phyloP scores from a whole-genome alignment of 2,113 vertebrate genomes.

The Pelecanus crispus region DNA sequence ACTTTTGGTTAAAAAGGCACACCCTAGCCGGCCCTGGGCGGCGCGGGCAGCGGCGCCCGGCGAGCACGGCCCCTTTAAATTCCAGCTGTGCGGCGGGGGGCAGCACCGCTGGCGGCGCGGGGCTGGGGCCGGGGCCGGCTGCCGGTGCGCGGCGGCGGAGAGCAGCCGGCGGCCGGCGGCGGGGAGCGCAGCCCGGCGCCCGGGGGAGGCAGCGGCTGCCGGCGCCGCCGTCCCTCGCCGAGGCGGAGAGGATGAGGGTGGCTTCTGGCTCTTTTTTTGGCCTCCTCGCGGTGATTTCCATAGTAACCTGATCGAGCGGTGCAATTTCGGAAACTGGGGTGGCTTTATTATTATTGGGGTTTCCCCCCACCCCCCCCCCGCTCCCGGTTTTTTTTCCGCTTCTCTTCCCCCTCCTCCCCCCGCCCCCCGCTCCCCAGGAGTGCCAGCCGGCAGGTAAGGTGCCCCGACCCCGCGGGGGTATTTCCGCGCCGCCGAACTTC shows the following conservation, averaged over 20 bases:
- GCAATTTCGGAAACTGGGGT: slow-evolving; percentile 53
- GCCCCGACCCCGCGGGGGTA: neutral
- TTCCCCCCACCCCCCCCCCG: no score
- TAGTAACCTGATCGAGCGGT: slow-evolving; percentile 68
- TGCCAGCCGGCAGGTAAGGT: slow-evolving; percentile 68
- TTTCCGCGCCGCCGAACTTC: slow-evolving; percentile 21
- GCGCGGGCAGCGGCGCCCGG: neutral
- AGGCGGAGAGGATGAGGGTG: slow-evolving; percentile 40
- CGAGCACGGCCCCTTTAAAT: slow-evolving; percentile 75
- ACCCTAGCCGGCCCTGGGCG: neutral
- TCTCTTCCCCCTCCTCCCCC: neutral
- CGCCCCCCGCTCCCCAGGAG: neutral
- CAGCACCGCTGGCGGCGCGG: slow-evolving; percentile 65
- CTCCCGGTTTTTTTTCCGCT: neutral
- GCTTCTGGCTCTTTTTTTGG: neutral
- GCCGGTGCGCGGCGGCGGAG: slow-evolving; percentile 48
- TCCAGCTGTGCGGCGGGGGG: slow-evolving; percentile 68
- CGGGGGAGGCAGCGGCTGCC: slow-evolving; percentile 20
- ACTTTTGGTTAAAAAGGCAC: slow-evolving; percentile 47
- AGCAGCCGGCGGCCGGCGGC: slow-evolving; percentile 45
- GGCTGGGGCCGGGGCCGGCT: slow-evolving; percentile 45
- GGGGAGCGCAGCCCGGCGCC: neutral
- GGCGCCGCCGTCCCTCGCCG: neutral
- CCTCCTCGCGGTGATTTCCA: slow-evolving; percentile 63
- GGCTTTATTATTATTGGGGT: neutral